A percentile compares a stretch with the other conserved stretches of the same genome.
phyloP scores from a whole-genome alignment of 2,797 vertebrate genomes.

The Cryptoblepharus egeriae region DNA sequence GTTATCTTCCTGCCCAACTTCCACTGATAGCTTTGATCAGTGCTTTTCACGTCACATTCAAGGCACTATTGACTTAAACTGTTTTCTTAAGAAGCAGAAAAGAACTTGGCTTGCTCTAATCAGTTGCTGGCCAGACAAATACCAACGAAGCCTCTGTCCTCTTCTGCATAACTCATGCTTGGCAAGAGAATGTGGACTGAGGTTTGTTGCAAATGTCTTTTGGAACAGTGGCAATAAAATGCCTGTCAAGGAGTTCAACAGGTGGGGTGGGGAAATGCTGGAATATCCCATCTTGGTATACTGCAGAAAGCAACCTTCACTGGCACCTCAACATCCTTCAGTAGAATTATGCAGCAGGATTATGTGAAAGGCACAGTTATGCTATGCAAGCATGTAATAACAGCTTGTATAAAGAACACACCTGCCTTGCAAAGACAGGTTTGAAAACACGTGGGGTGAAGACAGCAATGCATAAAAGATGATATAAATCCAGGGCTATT shows the following conservation, averaged over 20 bases:
- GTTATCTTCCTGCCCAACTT: background rate
- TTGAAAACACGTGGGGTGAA: background rate
- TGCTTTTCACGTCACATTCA: background rate
- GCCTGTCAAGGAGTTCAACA: background rate
- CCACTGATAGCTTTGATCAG: conserved; percentile 1
- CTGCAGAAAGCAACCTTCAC: too few species aligned
- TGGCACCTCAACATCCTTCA: background rate
- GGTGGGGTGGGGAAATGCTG: background rate
- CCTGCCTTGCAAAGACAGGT: background rate
- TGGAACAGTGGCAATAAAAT: background rate
- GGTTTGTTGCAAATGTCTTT: background rate
- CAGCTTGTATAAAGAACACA: background rate
- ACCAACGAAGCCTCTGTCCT: background rate
- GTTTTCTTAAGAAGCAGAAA: conserved; percentile 19
- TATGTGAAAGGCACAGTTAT: background rate
- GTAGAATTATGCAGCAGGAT: background rate
- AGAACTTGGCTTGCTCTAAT: conserved; percentile 11
- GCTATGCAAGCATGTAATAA: background rate
- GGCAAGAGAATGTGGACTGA: background rate
- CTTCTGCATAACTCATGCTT: background rate
- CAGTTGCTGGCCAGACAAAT: background rate
- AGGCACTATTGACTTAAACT: conserved; percentile 25
- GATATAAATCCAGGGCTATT: background rate
- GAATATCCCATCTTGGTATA: background rate
- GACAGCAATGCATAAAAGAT: too few species aligned